Base-by-base conservation (phyloP, 2,888 invertebrate genomes). In the Cylindroiulus punctatus region DNA sequence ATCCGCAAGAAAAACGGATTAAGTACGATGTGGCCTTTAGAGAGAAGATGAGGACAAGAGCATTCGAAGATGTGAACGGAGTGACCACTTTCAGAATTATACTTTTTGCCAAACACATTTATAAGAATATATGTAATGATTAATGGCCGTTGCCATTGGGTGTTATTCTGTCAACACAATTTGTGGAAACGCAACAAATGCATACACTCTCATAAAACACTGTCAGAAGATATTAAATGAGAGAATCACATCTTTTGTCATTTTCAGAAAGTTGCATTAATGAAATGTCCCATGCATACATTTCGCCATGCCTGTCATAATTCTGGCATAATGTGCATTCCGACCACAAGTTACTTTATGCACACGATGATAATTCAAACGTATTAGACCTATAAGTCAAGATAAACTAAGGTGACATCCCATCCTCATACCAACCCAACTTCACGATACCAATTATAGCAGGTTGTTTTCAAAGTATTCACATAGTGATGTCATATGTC, bases 161-260 rank as follows among this genome's bases (percentile, higher is more conserved):
- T n/a, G 65, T 65, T 65, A 26, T 65, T 65, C 65, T 65, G 65
- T 65, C 65, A 26, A 65, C 65, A 65, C 65, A 65, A 65, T 65
- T 65, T 65, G 65, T 7, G 26, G 65, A 65, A 65, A 26, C 4
- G 26, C 26, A 8, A 65, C 65, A 65, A 65, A 65, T 65, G 26
- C 65, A 1, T 26, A 26, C n/a, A 0, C n/a, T 19, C 5, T n/a
- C 65, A 65, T 26, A 26, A 65, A 65, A 65, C 22, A 65, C 19
- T 65, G 65, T 26, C 26, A 26, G 7, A 26, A 26, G 26, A 65
- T 3, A 26, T 65, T 22, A 65, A 57, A n/a, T n/a, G 52, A 22
- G 65, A 65, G 17, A 22, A 8, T 10, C 26, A n/a, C 52, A 52
- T 52, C 52, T 52, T 47, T 52, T 52, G 52, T n/a, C 12, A 65